Conservation (phyloP, 1,140 invertebrate genomes). For the Bemisia tabaci region DNA sequence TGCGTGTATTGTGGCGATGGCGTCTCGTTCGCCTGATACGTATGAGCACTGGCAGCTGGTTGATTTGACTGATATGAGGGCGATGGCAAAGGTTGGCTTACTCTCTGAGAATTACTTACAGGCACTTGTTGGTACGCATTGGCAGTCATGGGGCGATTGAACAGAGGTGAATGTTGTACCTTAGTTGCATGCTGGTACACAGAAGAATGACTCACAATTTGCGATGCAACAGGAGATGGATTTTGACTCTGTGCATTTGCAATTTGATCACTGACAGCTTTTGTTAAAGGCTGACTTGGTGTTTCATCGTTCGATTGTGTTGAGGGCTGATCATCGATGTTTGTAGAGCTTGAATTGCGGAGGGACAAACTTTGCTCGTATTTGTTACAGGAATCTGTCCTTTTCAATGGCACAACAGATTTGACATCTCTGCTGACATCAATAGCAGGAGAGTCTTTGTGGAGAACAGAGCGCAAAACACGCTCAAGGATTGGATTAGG, state of each 20-base stretch:
- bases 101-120: background rate
- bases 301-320: background rate
- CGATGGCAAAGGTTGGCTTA: background rate
- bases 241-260: background rate
- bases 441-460: constrained; percentile 34
- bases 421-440: constrained; percentile 20
- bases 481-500: constrained; percentile 80
- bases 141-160: background rate
- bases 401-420: constrained; percentile 25
- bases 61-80: background rate
- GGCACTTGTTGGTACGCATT: background rate
- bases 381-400: constrained; percentile 23
- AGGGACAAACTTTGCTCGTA: constrained; percentile 8
- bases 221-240: background rate
- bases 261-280: background rate
- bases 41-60: too few species aligned
- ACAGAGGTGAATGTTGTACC: background rate
- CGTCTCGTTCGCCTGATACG: too few species aligned
- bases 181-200: background rate
- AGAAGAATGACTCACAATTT: background rate
- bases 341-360: background rate
- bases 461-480: constrained; percentile 64
- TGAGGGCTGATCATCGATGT: background rate
- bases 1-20: too few species aligned
- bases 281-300: background rate